Base-by-base conservation (phyloP, 2,797 vertebrate species). In the Phaenicophaeus curvirostris region DNA sequence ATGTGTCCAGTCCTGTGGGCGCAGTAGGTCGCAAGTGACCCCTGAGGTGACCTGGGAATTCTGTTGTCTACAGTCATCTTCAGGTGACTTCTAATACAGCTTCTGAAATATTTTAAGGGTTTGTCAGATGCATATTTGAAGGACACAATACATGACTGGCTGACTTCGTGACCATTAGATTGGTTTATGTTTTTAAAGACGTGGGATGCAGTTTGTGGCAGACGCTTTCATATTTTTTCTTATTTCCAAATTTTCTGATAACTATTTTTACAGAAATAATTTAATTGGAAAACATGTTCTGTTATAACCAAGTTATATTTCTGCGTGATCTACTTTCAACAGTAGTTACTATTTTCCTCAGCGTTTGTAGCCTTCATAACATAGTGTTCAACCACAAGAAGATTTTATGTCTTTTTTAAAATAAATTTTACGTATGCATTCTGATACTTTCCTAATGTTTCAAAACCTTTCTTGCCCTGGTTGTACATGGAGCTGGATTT, bases 11-110 rank as follows among this genome's bases (percentile, higher is more conserved):
- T 7, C 30, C 20, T 5, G 11, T 2, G 37, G 23, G 42, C 39
- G 24, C 50, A 20, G 65, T 0, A 1, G 21, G 19, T 31, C 46
- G 28, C 27, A 58, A 28, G 25, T 16, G 9, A 23, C 13, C 42
- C 13, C 0, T 27, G 53, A 18, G 44, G 11, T 55, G n/a, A 73
- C 21, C n/a, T 46, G n/a, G 8, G 44, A 30, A 51, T 46, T 61
- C 50, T 19, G 6, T 20, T 48, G 61, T 33, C 27, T 81, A 25
- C 19, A 54, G n/a, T 7, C 27, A 8, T 66, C 58, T 72, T 54
- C 16, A 44, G 33, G 0, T 21, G 51, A 65, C 15, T 28, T 25
- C 4, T 31, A 15, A 25, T 5, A 5, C 7, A 7, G 20, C 13
- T 16, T 42, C n/a, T 37, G 55, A 79, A 66, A 24, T 57, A 25